Evolutionary conservation across 2,113 vertebrate genomes (phyloP).

Genomic region (Felis chaus): DNA sequence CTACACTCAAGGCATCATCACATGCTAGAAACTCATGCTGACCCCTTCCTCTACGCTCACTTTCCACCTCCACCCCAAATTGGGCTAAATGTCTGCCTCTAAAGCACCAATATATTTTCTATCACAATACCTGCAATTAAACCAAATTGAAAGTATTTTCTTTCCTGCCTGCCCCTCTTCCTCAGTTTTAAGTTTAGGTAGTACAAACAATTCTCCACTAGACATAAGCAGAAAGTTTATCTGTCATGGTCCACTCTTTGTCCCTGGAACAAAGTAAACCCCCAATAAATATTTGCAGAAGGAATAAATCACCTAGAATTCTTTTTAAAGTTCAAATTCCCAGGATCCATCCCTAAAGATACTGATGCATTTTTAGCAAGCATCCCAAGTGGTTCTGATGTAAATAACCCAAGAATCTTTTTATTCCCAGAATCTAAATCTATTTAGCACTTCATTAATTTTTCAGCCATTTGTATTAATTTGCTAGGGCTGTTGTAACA

Average conservation of each 20-base stretch:
- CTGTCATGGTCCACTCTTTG: background rate
- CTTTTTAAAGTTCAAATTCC: background rate
- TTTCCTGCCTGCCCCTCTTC: background rate
- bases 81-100: background rate
- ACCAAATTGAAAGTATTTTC: background rate
- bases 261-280: background rate
- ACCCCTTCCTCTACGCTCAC: background rate
- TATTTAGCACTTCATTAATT: background rate
- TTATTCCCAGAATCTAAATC: background rate
- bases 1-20: background rate
- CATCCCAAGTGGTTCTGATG: background rate
- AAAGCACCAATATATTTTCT: background rate
- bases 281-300: background rate
- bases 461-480: background rate
- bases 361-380: conserved; percentile 30
- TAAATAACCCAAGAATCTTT: background rate
- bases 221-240: background rate
- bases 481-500: background rate
- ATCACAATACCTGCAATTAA: background rate
- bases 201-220: background rate
- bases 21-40: background rate
- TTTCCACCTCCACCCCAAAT: background rate
- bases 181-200: background rate
- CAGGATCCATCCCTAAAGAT: background rate
- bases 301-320: background rate